Percentiles rank a stretch among this genome's conserved stretches.
Conservation (phyloP, 2,797 vertebrate species). For the Saxicola maurus region DNA sequence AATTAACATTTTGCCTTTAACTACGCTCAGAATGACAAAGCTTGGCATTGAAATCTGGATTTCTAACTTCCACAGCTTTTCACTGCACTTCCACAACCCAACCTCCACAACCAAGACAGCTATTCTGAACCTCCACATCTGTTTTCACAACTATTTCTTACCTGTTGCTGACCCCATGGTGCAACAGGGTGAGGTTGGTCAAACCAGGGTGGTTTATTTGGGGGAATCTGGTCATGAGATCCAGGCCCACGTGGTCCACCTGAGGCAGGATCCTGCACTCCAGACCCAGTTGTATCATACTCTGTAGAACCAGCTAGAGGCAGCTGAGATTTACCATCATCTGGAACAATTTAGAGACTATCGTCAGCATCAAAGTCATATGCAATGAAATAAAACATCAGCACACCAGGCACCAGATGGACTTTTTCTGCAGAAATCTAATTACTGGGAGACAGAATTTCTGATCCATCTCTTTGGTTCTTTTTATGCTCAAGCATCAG, state of each 20-base stretch:
- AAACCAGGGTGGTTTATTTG: constrained; percentile 90
- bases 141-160: constrained; percentile 45
- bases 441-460: neutral
- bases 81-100: neutral
- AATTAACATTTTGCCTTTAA: neutral
- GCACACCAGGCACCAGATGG: neutral
- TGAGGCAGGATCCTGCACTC: constrained; percentile 74
- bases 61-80: neutral
- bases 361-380: neutral
- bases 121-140: neutral
- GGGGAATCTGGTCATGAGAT: constrained; percentile 82
- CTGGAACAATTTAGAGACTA: constrained; percentile 49
- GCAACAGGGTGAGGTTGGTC: constrained; percentile 90
- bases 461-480: neutral
- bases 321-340: constrained; percentile 84
- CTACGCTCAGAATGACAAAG: neutral
- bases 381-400: neutral
- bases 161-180: constrained; percentile 90
- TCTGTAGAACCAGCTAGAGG: constrained; percentile 80
- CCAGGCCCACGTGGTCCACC: constrained; percentile 75
- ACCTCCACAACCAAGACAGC: neutral
- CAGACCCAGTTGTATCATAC: constrained; percentile 79
- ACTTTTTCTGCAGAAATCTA: neutral
- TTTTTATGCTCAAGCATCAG: neutral
- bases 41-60: neutral